phyloP scores from a whole-genome alignment of 2,797 vertebrate genomes.

The Dallia pectoralis region DNA sequence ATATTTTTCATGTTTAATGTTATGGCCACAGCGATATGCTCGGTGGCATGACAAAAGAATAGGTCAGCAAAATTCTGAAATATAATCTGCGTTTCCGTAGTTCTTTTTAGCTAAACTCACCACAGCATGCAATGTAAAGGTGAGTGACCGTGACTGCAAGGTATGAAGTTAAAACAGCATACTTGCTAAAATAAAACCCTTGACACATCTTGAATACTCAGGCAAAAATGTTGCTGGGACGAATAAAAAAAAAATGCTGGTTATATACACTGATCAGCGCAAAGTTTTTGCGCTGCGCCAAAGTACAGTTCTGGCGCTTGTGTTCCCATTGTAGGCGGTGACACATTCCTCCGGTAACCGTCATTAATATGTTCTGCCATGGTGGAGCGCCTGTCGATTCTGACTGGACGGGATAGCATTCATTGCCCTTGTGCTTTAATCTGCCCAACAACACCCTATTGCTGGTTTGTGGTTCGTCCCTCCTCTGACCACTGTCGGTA shows the following conservation, averaged over 20 bases:
- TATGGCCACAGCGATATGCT: constrained; percentile 15
- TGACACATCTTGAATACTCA: constrained; percentile 28
- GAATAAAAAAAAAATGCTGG: constrained; percentile 22
- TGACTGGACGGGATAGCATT: no score
- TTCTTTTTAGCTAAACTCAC: constrained; percentile 14
- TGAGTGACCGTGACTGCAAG: constrained; percentile 16
- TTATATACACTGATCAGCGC: neutral
- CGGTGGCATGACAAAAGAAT: constrained; percentile 15
- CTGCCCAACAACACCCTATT: no score
- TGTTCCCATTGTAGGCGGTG: no score
- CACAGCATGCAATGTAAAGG: constrained; percentile 16
- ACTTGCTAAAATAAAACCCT: constrained; percentile 22
- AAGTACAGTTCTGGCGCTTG: no score
- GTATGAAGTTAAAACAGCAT: constrained; percentile 22
- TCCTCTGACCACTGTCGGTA: no score
- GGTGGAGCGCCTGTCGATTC: no score
- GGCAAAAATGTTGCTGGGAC: constrained; percentile 33
- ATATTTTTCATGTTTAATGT: constrained; percentile 1
- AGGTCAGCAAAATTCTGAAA: constrained; percentile 25
- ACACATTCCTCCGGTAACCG: no score
- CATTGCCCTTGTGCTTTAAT: no score
- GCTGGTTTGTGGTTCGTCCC: no score
- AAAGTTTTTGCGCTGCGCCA: neutral
- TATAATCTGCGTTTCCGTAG: neutral
- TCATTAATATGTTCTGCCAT: no score